Percentiles rank a stretch among this genome's conserved stretches.
Evolutionary conservation across 2,797 vertebrate species (phyloP).

Genomic region (Notamacropus eugenii): DNA sequence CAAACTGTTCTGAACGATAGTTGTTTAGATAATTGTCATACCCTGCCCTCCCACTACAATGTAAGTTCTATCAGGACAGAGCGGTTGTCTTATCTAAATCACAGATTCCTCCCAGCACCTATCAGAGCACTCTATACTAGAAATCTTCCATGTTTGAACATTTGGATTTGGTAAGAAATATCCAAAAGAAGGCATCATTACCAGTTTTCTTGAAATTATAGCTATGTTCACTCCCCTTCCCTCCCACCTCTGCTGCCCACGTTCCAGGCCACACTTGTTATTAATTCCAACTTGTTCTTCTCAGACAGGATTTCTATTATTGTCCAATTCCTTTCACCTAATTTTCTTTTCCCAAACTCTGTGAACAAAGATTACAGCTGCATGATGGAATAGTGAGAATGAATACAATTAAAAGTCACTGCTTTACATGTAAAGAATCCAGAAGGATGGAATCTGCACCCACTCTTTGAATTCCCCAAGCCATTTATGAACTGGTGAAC

Average conservation of each 20-base stretch:
- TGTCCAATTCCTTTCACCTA: constrained; percentile 84
- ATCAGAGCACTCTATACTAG: background rate
- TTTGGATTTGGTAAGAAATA: background rate
- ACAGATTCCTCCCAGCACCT: background rate
- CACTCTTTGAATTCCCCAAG: constrained; percentile 70
- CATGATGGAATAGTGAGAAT: constrained; percentile 82
- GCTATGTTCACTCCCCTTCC: background rate
- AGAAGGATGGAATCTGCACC: constrained; percentile 78
- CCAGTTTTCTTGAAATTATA: background rate
- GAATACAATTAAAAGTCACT: constrained; percentile 83
- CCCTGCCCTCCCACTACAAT: background rate
- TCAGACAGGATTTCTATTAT: constrained; percentile 86
- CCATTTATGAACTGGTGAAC: constrained; percentile 80
- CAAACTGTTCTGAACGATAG: background rate
- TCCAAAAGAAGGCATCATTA: background rate
- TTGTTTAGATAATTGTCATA: background rate
- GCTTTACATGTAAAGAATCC: constrained; percentile 76
- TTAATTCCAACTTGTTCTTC: constrained; percentile 85
- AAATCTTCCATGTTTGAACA: background rate
- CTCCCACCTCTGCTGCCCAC: constrained; percentile 53
- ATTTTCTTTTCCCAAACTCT: constrained; percentile 83
- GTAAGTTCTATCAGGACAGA: background rate
- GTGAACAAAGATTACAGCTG: constrained; percentile 85
- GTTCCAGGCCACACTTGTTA: constrained; percentile 73
- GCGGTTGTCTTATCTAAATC: background rate